Evolutionary conservation across 2,797 vertebrate species (phyloP).

Genomic region (Mormyrus hasselquistii): DNA sequence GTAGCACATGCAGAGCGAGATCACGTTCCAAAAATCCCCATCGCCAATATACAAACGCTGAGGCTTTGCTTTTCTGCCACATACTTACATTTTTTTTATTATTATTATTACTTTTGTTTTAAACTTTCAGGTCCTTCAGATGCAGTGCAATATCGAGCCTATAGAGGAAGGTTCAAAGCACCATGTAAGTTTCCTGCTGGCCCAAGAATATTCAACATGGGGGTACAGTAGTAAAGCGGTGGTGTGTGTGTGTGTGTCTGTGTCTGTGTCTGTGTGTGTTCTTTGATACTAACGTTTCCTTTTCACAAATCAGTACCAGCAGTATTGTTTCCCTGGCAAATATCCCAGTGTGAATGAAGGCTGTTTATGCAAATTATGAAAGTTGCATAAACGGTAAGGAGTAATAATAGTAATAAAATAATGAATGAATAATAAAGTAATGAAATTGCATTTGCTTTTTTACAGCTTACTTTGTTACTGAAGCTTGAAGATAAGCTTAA

Average conservation of each 20-base stretch:
- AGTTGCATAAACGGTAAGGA: too few relatives aligned
- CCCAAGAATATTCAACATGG: neutral
- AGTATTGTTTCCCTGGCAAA: neutral
- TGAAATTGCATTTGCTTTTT: neutral
- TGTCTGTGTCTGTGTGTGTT: neutral
- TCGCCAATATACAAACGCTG: neutral
- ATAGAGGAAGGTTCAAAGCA: conserved; percentile 92
- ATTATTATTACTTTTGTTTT: neutral
- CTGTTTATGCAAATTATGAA: neutral
- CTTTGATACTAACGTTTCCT: neutral
- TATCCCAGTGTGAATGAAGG: neutral
- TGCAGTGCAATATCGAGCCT: conserved; percentile 97
- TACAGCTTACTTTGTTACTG: conserved; percentile 84
- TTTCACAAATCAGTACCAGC: neutral
- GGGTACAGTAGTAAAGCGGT: neutral
- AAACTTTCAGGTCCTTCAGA: conserved; percentile 80
- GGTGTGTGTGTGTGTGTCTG: neutral
- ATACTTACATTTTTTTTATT: neutral
- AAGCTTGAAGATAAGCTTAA: conserved; percentile 98
- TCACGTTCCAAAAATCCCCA: neutral
- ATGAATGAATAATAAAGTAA: too few relatives aligned
- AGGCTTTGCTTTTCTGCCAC: neutral
- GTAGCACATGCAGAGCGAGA: neutral
- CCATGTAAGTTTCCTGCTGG: conserved; percentile 65
- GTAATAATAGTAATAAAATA: too few relatives aligned